These are phyloP conservation scores for Oligia fasciuncula DNA, from an alignment of 2,888 invertebrate genomes.

Conservation along the genomic window DNA sequence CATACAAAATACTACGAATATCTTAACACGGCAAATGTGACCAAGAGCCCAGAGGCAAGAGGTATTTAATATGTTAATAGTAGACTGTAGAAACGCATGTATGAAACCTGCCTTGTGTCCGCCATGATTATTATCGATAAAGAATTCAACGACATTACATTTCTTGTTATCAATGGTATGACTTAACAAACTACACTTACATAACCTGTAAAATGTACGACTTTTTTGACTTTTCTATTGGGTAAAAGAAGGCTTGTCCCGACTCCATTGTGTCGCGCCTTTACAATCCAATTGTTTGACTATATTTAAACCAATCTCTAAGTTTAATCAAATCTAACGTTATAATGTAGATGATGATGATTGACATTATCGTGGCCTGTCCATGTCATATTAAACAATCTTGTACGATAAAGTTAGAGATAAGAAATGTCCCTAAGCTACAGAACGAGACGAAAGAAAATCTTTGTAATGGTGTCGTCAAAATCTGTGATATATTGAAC, in stretches of 20 bases:
- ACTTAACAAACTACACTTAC: not conserved
- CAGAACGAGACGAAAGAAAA: no score
- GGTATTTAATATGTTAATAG: not conserved
- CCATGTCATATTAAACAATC: not conserved
- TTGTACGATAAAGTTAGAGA: no score
- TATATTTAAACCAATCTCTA: constrained; percentile 21
- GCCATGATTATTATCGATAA: not conserved
- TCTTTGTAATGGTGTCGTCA: no score
- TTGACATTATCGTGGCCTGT: constrained; percentile 20
- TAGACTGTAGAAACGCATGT: not conserved
- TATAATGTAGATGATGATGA: constrained; percentile 35
- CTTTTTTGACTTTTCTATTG: not conserved
- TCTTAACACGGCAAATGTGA: not conserved
- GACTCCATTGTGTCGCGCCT: constrained; percentile 11
- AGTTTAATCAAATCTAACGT: constrained; percentile 46
- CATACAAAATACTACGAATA: constrained; percentile 4
- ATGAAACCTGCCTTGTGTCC: not conserved
- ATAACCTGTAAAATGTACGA: not conserved
- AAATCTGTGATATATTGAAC: no score
- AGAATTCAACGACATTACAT: not conserved
- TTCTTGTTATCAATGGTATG: not conserved
- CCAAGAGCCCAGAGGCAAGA: not conserved
- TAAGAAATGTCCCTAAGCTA: no score
- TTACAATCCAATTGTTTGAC: constrained; percentile 19
- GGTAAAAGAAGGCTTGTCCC: not conserved